Evolutionary conservation across 2,888 invertebrate genomes (phyloP).

Genomic region (Sepiola atlantica): DNA sequence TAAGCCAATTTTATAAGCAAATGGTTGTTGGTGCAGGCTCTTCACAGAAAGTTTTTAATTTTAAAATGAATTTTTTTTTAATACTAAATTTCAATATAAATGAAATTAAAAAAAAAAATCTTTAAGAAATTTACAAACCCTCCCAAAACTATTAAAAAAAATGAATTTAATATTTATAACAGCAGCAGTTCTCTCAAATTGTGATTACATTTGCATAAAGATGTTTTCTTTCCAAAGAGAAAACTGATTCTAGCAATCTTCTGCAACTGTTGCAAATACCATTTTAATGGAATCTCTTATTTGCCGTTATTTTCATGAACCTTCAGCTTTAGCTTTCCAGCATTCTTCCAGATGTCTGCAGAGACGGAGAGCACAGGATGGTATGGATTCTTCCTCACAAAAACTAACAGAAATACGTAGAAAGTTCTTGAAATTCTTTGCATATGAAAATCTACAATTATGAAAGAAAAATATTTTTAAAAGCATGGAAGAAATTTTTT

Average conservation of each 20-base stretch:
- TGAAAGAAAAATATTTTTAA: slow-evolving; percentile 36
- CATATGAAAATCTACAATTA: slow-evolving; percentile 63
- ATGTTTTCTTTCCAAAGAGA: background rate
- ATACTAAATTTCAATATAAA: no score
- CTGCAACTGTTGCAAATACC: background rate
- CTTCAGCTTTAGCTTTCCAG: background rate
- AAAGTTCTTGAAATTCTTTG: slow-evolving; percentile 62
- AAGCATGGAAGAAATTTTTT: no score
- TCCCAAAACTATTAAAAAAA: no score
- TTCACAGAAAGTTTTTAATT: no score
- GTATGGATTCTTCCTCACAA: slow-evolving; percentile 54
- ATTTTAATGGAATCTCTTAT: background rate
- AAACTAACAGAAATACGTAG: slow-evolving; percentile 63
- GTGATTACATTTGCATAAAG: no score
- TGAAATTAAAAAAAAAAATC: no score
- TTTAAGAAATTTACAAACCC: no score
- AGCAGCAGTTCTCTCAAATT: background rate
- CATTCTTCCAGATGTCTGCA: slow-evolving; percentile 6
- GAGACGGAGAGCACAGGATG: background rate
- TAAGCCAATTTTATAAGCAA: no score
- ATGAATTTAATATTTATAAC: background rate
- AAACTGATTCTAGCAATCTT: background rate
- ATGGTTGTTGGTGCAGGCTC: no score
- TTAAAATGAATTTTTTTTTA: background rate
- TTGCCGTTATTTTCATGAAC: background rate